Evolutionary conservation across 2,113 vertebrate genomes (phyloP).

Genomic region (Melanocharis versteri): DNA sequence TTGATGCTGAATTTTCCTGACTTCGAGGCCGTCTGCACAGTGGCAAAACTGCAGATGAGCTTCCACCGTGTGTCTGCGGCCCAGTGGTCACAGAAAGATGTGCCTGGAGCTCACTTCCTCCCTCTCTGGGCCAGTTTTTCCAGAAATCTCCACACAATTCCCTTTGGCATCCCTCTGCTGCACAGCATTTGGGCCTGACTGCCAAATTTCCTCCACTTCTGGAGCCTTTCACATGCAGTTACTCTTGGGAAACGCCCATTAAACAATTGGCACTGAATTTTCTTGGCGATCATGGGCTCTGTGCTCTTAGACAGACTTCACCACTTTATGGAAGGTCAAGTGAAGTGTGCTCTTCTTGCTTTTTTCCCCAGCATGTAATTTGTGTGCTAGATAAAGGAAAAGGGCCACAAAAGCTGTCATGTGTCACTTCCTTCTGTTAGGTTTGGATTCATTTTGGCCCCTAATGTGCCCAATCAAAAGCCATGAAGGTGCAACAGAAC

Average conservation of each 20-base stretch:
- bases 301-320: not conserved
- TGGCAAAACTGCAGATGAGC: not conserved
- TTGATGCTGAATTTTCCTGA: not conserved
- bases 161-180: not conserved
- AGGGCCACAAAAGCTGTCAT: not conserved
- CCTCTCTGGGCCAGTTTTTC: not conserved
- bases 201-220: not conserved
- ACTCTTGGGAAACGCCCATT: not conserved
- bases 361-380: rapidly evolving
- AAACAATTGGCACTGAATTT: not conserved
- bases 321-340: not conserved
- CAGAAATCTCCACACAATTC: not conserved
- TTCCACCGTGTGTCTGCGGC: not conserved
- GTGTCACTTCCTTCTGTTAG: not conserved
- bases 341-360: not conserved
- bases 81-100: not conserved
- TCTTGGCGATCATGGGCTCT: not conserved
- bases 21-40: not conserved
- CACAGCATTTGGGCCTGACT: not conserved
- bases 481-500: not conserved
- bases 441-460: not conserved
- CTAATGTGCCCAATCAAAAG: not conserved
- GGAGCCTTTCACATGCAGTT: not conserved
- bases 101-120: not conserved
- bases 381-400: not conserved